These are phyloP conservation scores for Meloe dianella DNA, from an alignment of 2,888 invertebrate genomes.

Conservation along the genomic window DNA sequence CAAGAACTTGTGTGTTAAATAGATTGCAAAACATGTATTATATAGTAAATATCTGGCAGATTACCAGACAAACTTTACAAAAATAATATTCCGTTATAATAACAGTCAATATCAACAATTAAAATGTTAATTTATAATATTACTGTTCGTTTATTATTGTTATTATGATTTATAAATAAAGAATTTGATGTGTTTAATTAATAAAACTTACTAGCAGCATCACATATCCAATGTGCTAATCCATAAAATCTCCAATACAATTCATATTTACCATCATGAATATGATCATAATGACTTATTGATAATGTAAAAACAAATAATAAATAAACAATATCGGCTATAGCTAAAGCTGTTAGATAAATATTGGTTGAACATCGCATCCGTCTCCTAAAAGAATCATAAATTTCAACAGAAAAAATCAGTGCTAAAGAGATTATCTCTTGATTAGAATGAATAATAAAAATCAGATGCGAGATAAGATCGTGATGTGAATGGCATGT, in stretches of 20 bases:
- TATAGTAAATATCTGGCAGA: slow-evolving; percentile 15
- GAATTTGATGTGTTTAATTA: neutral
- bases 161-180: neutral
- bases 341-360: slow-evolving; percentile 75
- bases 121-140: neutral
- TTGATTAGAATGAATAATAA: too few relatives aligned
- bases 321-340: slow-evolving; percentile 74
- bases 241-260: slow-evolving; percentile 69
- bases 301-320: slow-evolving; percentile 69
- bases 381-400: slow-evolving; percentile 61
- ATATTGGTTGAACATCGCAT: slow-evolving; percentile 79
- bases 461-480: neutral
- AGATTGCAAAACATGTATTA: slow-evolving; percentile 18
- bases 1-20: slow-evolving; percentile 23
- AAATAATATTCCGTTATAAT: slow-evolving; percentile 23
- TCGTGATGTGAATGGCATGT: too few relatives aligned
- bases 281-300: slow-evolving; percentile 65
- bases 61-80: slow-evolving; percentile 19
- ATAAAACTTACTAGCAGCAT: slow-evolving; percentile 68
- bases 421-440: too few relatives aligned
- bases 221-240: slow-evolving; percentile 68
- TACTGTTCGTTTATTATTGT: neutral
- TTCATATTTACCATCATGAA: slow-evolving; percentile 61
- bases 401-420: slow-evolving; percentile 10
- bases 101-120: slow-evolving; percentile 16